Conservation (phyloP, 2,888 invertebrate species). For the Parthenolecanium corni region DNA sequence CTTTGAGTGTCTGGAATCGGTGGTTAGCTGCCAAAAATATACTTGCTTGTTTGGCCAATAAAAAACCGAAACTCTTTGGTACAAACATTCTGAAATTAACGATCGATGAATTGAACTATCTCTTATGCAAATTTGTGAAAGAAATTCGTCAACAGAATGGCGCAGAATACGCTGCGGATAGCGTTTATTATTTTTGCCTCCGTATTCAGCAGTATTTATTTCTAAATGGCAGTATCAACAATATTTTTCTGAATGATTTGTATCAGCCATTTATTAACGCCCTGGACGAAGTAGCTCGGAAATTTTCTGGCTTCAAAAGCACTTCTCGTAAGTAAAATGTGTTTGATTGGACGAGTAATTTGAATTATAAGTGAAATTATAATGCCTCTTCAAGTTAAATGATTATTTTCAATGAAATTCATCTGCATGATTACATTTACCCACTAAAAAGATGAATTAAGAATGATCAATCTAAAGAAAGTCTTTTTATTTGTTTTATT, state of each 20-base stretch:
- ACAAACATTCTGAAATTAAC: slow-evolving; percentile 78
- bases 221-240: slow-evolving; percentile 86
- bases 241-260: slow-evolving; percentile 86
- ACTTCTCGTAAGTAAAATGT: slow-evolving; percentile 58
- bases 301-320: slow-evolving; percentile 70
- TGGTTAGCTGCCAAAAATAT: slow-evolving; percentile 86
- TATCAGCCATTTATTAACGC: slow-evolving; percentile 88
- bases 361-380: no score
- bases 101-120: slow-evolving; percentile 80
- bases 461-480: no score
- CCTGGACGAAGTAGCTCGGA: slow-evolving; percentile 53
- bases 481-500: no score
- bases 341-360: no score
- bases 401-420: no score
- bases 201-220: slow-evolving; percentile 88
- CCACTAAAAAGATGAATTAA: no score
- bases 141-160: slow-evolving; percentile 88
- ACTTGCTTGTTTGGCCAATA: slow-evolving; percentile 44
- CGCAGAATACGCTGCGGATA: slow-evolving; percentile 84
- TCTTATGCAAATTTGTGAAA: slow-evolving; percentile 79
- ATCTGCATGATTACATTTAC: no score
- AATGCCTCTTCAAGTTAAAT: no score
- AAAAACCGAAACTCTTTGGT: slow-evolving; percentile 68
- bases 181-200: slow-evolving; percentile 86
- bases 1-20: slow-evolving; percentile 90